phyloP scores from a whole-genome alignment of 2,888 invertebrate genomes.

The Gnatocerus cornutus region DNA sequence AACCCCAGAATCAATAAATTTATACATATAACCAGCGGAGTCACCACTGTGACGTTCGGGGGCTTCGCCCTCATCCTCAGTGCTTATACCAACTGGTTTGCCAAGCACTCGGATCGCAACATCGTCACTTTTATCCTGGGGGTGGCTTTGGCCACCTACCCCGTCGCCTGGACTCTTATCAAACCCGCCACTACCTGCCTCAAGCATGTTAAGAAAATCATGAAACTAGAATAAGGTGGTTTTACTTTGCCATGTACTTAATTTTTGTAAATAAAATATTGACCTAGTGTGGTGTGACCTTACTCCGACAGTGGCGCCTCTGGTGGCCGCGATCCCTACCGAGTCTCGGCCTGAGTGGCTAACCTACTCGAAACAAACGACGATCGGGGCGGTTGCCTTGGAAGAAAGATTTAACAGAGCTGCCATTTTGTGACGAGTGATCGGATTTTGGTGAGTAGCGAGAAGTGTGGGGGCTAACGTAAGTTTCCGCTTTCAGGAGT shows the following conservation, averaged over 20 bases:
- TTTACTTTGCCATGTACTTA: constrained; percentile 11
- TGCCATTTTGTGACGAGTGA: constrained; percentile 8
- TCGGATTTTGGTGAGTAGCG: no score
- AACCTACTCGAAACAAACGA: constrained; percentile 5
- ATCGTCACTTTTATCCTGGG: constrained; percentile 51
- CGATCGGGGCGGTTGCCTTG: neutral
- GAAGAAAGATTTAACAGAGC: neutral
- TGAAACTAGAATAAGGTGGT: constrained; percentile 3
- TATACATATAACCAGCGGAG: constrained; percentile 58
- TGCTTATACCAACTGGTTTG: constrained; percentile 62
- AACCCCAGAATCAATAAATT: constrained; percentile 58
- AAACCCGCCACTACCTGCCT: constrained; percentile 51
- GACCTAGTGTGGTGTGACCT: constrained; percentile 15
- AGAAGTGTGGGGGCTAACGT: no score
- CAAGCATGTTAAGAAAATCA: constrained; percentile 14
- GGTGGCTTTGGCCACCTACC: constrained; percentile 47
- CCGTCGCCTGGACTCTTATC: constrained; percentile 55
- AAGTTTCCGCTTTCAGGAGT: constrained; percentile 3
- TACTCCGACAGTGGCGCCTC: constrained; percentile 7
- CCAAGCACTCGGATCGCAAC: constrained; percentile 50
- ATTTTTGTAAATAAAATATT: constrained; percentile 16
- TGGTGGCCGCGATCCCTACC: neutral
- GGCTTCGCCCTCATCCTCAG: constrained; percentile 59
- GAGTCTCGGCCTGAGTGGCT: neutral
- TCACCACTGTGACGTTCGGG: constrained; percentile 57